Conservation (phyloP, 1,140 invertebrate genomes). For the Microplitis mediator region DNA sequence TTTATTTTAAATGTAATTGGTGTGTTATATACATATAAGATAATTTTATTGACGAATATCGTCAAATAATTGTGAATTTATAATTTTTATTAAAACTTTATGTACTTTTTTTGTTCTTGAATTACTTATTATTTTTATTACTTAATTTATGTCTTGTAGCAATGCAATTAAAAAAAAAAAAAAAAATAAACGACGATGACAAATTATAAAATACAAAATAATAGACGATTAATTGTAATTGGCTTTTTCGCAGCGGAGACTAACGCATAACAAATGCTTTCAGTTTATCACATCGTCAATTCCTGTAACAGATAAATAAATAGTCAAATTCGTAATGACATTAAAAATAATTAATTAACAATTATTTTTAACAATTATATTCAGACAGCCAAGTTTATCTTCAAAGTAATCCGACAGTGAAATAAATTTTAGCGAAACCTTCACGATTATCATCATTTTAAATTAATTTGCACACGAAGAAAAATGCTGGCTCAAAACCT, state of each 20-base stretch:
- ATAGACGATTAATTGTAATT: conserved; percentile 46
- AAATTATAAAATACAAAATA: conserved; percentile 31
- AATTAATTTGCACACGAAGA: no score
- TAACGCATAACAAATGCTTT: conserved; percentile 39
- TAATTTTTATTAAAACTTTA: neutral
- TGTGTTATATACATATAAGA: no score
- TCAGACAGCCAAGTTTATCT: conserved; percentile 57
- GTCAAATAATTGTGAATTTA: no score
- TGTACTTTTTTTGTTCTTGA: conserved; percentile 5
- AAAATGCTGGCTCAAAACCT: no score
- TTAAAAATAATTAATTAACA: neutral
- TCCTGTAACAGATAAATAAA: conserved; percentile 49
- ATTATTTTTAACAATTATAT: neutral
- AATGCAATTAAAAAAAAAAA: conserved; percentile 40
- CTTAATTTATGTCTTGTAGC: conserved; percentile 23
- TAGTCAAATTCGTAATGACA: neutral
- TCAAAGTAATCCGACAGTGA: conserved; percentile 43
- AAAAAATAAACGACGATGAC: conserved; percentile 30
- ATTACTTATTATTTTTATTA: neutral
- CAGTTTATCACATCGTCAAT: conserved; percentile 59
- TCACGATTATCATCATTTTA: conserved; percentile 46
- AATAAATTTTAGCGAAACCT: conserved; percentile 49
- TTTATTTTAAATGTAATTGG: no score
- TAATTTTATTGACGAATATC: no score
- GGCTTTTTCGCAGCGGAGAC: conserved; percentile 35